Base-by-base conservation (phyloP, 2,113 vertebrate genomes). In the Equus quagga region DNA sequence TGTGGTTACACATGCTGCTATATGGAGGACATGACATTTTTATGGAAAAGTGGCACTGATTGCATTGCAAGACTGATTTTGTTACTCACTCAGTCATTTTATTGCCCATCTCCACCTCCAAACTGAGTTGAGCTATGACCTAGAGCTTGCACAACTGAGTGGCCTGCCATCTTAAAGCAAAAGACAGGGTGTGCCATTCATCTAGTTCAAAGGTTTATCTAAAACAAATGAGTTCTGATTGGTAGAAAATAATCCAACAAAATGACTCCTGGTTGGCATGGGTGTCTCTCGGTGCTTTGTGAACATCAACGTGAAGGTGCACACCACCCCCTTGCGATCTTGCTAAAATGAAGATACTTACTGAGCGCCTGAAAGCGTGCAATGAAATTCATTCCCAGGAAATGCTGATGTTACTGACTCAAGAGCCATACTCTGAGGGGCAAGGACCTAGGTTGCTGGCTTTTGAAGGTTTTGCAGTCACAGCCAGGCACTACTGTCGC, bases 291-390 rank as follows among this genome's bases (percentile, higher is more conserved):
- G n/a, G 10, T 44, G 64, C 60, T 12, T 56, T 9, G 1, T 18
- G n/a, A 44, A 65, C 1, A 14, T 7, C 18, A 12, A 0, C 3
- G 1, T 10, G 28, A 7, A 2, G 0, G 10, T 8, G 28, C 2
- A 3, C 24, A 23, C 3, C 23, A 49, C 3, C 14, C 11, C 21
- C 64, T 8, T 21, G 26, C 24, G 41, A 28, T 70, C 41, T 70
- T 5, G 28, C 28, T 10, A 11, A 49, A 14, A 44, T 15, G 72
- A 4, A 46, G 2, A 56, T 69, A 28, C 62, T 36, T 14, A 46
- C 13, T 46, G 4, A 46, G 2, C 3, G 7, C 6, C 49, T 26
- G 46, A 86, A 26, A n/a, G 18, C n/a, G 21, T 0, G 15, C 28
- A 21, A 0, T 6, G 36, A 65, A 13, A 46, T 13, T 13, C 46